phyloP scores from a whole-genome alignment of 2,113 vertebrate genomes.

The Lamprotornis superbus region DNA sequence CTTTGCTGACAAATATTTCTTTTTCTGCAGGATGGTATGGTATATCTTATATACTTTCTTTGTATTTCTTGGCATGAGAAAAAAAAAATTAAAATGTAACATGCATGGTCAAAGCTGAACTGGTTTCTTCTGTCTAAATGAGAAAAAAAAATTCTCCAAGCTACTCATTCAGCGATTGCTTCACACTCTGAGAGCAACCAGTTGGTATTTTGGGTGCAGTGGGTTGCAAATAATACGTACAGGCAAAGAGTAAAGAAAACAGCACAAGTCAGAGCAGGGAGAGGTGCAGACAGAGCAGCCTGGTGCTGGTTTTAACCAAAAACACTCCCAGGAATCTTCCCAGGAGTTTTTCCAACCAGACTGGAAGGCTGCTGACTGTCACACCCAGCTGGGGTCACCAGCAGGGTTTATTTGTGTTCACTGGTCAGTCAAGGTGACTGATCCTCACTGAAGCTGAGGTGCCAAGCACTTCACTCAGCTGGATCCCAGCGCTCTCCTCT shows the following conservation, averaged over 20 bases:
- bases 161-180: neutral
- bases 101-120: conserved; percentile 71
- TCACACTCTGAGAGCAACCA: neutral
- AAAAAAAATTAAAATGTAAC: conserved; percentile 88
- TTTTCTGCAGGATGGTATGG: conserved; percentile 51
- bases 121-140: conserved; percentile 45
- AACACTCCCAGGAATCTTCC: neutral
- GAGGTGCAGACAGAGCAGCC: neutral
- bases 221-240: neutral
- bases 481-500: neutral
- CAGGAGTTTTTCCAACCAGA: neutral
- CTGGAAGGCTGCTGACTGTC: neutral
- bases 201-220: neutral
- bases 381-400: neutral
- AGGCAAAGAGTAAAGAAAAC: neutral
- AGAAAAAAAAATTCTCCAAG: neutral
- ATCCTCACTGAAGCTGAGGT: neutral
- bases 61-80: conserved; percentile 90
- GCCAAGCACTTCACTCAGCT: neutral
- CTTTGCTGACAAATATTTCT: neutral
- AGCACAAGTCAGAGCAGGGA: neutral
- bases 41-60: conserved; percentile 72
- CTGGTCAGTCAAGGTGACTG: accelerated
- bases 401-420: neutral
- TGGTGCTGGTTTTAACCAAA: neutral